These are phyloP conservation scores for Adineta ricciae DNA, from an alignment of 2,888 invertebrate genomes.

Conservation along the genomic window DNA sequence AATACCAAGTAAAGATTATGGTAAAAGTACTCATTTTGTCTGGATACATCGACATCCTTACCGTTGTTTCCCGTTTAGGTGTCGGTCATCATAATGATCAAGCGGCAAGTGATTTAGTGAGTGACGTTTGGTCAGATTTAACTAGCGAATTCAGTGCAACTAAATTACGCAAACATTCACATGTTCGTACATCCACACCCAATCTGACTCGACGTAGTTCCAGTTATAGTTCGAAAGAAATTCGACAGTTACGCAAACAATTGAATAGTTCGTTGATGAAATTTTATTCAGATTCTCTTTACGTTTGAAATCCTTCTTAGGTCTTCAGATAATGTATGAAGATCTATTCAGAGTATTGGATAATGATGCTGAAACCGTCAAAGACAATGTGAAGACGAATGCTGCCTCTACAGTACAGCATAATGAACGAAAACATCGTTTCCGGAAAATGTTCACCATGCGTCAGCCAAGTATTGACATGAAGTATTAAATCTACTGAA, in stretches of 20 bases:
- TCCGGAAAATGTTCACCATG: not conserved
- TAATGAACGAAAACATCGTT: not conserved
- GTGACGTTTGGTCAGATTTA: too few relatives aligned
- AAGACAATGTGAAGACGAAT: not conserved
- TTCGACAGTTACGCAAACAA: constrained; percentile 62
- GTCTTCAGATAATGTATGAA: constrained; percentile 43
- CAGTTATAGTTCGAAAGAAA: constrained; percentile 76
- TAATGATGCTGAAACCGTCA: constrained; percentile 36
- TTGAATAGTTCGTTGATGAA: not conserved
- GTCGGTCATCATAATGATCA: too few relatives aligned
- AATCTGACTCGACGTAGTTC: constrained; percentile 61
- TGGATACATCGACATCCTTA: too few relatives aligned
- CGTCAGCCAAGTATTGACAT: not conserved
- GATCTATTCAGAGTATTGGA: constrained; percentile 39
- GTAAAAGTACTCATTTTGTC: not conserved
- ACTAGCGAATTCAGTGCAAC: too few relatives aligned
- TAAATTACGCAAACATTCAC: too few relatives aligned
- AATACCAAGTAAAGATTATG: not conserved
- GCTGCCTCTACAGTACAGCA: not conserved
- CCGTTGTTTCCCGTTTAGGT: too few relatives aligned
- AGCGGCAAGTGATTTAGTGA: too few relatives aligned
- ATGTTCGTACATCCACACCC: constrained; percentile 46
- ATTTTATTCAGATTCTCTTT: not conserved
- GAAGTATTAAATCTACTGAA: not conserved
- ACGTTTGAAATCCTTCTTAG: constrained; percentile 7